phyloP scores from a whole-genome alignment of 1,140 invertebrate genomes.

The Sitobion miscanthi region DNA sequence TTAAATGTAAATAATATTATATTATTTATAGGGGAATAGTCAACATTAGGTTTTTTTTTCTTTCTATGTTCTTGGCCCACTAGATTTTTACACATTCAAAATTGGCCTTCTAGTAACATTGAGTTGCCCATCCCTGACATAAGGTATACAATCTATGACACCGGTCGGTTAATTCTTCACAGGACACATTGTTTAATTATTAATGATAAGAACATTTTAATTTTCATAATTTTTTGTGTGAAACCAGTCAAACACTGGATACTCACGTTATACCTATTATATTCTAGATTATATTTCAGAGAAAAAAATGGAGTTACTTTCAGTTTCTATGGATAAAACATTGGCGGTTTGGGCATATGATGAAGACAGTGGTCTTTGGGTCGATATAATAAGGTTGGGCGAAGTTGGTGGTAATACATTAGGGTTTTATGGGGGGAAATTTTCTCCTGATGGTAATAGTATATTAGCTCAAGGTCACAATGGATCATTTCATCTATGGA shows the following conservation, averaged over 20 bases:
- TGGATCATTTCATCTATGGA: slow-evolving; percentile 95
- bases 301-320: slow-evolving; percentile 65
- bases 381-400: slow-evolving; percentile 80
- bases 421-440: slow-evolving; percentile 89
- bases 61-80: no score
- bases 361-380: slow-evolving; percentile 74
- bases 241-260: background rate
- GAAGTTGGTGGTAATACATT: slow-evolving; percentile 92
- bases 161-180: no score
- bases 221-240: background rate
- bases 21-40: no score
- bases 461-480: slow-evolving; percentile 89
- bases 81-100: no score
- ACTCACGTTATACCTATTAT: background rate
- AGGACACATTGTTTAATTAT: no score
- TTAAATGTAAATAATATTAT: no score
- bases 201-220: background rate
- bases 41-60: no score
- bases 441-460: slow-evolving; percentile 72
- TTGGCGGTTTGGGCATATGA: slow-evolving; percentile 88
- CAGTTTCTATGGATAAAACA: slow-evolving; percentile 92
- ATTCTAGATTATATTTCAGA: slow-evolving; percentile 20
- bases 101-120: no score
- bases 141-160: no score
- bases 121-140: no score